Base-by-base conservation (phyloP, 2,797 vertebrate genomes). In the Lepidocolaptes lacrymiger region DNA sequence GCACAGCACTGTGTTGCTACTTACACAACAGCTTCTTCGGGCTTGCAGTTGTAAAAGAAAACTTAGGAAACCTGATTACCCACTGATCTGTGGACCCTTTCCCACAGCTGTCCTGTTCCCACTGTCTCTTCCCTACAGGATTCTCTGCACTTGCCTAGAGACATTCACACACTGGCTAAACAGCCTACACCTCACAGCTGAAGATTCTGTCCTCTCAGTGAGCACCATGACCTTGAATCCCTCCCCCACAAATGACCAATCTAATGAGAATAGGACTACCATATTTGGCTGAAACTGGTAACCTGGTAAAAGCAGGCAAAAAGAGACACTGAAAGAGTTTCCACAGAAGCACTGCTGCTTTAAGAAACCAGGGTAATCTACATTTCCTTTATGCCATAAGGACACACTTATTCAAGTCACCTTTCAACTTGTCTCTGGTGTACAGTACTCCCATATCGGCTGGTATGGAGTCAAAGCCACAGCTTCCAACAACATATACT, bases 391-490 rank as follows among this genome's bases (percentile, higher is more conserved):
- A 34, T 71, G 84, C 51, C 51, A 17, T 26, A 66, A 58, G 30
- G 66, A 52, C 19, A 64, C 20, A 14, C 11, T 62, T 56, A 63
- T 26, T 69, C 39, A 80, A 89, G 39, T 97, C 96, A 99, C 99
- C 99, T 96, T 98, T 99, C 96, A 99, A 97, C 95, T 99, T 98
- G 89, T 98, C 98, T 95, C 98, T 98, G 94, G 99, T 99, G 96
- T 98, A 99, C 61, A 99, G 80, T n/a, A 99, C 98, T 54, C 99
- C 99, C 98, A 99, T 98, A 96, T 99, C 99, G 3, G 99, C 99
- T 39, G 99, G 99, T 92, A 99, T 99, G 69, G 99, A 99, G 98
- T 99, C 99, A 92, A 99, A 99, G 55, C 99, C 99, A 96, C 99
- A 99, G 98, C 99, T 99, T 73, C 99, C 99, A 79, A 99, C 72